phyloP scores from a whole-genome alignment of 1,140 invertebrate species.

The Mercenaria mercenaria region DNA sequence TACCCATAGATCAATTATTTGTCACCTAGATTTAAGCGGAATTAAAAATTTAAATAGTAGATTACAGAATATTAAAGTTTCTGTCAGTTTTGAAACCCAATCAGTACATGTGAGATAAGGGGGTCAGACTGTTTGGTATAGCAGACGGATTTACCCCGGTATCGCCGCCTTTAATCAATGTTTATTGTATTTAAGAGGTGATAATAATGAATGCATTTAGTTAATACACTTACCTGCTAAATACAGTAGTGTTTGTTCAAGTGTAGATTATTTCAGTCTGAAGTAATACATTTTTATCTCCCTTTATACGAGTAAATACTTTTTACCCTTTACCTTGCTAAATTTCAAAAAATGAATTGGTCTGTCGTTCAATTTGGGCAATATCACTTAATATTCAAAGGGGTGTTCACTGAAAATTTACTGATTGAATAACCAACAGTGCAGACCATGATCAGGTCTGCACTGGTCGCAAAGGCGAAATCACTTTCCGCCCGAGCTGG shows the following conservation, averaged over 20 bases:
- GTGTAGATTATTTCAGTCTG: neutral
- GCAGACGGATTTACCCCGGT: neutral
- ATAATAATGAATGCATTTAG: constrained; percentile 17
- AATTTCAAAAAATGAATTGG: too few species aligned
- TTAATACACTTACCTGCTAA: constrained; percentile 16
- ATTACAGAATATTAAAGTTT: constrained; percentile 1
- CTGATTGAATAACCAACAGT: too few species aligned
- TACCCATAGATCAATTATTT: neutral
- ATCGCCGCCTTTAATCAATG: neutral
- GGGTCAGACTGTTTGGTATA: neutral
- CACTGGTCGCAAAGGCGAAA: too few species aligned
- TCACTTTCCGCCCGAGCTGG: too few species aligned
- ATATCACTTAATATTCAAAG: too few species aligned
- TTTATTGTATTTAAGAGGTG: constrained; percentile 12
- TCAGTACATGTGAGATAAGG: neutral
- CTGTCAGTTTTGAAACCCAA: neutral
- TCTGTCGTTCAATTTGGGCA: too few species aligned
- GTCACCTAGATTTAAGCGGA: neutral
- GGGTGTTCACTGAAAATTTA: too few species aligned
- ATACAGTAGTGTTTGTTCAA: neutral
- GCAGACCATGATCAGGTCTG: too few species aligned
- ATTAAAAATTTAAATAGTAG: neutral
- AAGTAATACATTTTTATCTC: neutral
- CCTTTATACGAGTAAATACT: neutral
- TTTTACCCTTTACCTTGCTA: too few species aligned